Conservation (phyloP, 2,113 vertebrate species). For the Chitala chitala region DNA sequence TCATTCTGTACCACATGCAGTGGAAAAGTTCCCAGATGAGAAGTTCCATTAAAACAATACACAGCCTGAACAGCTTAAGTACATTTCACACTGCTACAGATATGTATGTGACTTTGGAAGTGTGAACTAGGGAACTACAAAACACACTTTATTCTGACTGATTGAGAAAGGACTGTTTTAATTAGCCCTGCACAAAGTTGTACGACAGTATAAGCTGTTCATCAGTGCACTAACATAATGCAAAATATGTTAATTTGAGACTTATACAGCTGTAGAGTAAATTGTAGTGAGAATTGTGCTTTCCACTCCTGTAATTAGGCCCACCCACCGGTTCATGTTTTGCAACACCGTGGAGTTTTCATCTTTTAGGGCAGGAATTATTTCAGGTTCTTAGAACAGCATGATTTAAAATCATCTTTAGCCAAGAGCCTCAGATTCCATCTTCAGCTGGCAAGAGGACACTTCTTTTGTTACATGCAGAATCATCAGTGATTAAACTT, state of each 20-base stretch:
- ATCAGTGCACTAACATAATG: neutral
- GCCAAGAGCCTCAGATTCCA: neutral
- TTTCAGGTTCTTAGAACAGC: neutral
- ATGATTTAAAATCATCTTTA: neutral
- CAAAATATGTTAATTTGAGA: neutral
- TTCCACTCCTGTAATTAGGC: neutral
- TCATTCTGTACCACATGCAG: too few species aligned
- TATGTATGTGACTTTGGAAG: too few species aligned
- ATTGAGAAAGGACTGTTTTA: neutral
- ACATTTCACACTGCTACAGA: too few species aligned
- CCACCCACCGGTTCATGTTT: neutral
- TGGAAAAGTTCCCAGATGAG: too few species aligned
- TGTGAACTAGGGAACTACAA: neutral
- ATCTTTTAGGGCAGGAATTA: neutral
- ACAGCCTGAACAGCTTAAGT: too few species aligned
- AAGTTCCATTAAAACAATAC: too few species aligned
- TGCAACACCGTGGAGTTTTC: neutral
- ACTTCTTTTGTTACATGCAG: neutral
- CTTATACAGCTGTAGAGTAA: neutral
- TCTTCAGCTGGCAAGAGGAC: neutral
- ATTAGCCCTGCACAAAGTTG: neutral
- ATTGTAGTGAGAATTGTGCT: neutral
- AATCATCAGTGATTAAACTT: neutral
- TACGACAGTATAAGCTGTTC: conserved; percentile 10
- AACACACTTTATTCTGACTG: neutral